Evolutionary conservation across 2,113 vertebrate species (phyloP).

Genomic region (Ciconia stormi): DNA sequence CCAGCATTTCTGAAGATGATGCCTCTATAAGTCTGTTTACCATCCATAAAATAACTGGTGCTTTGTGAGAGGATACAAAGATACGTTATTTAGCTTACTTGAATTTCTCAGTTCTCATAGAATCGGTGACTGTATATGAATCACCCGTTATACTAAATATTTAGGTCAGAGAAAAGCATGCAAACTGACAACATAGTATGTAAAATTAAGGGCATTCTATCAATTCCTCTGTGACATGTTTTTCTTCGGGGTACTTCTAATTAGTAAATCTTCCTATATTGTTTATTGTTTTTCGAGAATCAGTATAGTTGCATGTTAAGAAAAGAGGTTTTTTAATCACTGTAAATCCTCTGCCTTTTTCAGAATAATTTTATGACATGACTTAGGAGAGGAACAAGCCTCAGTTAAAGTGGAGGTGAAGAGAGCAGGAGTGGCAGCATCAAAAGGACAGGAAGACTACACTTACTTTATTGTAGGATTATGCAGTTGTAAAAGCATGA

Average conservation of each 20-base stretch:
- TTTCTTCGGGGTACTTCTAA: not conserved
- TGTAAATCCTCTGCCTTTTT: not conserved
- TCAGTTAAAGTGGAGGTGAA: not conserved
- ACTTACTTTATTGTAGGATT: not conserved
- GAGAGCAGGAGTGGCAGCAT: not conserved
- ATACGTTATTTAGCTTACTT: not conserved
- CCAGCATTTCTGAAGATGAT: not conserved
- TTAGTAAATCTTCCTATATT: not conserved
- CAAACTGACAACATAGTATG: not conserved
- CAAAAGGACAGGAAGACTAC: not conserved
- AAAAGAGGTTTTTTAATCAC: not conserved
- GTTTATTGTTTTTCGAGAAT: not conserved
- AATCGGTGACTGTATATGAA: not conserved
- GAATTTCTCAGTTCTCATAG: not conserved
- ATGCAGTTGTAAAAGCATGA: constrained; percentile 30
- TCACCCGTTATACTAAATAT: not conserved
- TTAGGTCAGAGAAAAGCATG: not conserved
- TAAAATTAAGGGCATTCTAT: not conserved
- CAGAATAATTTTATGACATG: not conserved
- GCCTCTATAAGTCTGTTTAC: not conserved
- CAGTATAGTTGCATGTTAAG: not conserved
- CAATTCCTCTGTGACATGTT: not conserved
- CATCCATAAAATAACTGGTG: not conserved
- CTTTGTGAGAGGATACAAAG: not conserved
- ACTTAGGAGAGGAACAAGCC: not conserved